Base-by-base conservation (phyloP, 2,113 vertebrate species). In the Ploceus nigricollis region DNA sequence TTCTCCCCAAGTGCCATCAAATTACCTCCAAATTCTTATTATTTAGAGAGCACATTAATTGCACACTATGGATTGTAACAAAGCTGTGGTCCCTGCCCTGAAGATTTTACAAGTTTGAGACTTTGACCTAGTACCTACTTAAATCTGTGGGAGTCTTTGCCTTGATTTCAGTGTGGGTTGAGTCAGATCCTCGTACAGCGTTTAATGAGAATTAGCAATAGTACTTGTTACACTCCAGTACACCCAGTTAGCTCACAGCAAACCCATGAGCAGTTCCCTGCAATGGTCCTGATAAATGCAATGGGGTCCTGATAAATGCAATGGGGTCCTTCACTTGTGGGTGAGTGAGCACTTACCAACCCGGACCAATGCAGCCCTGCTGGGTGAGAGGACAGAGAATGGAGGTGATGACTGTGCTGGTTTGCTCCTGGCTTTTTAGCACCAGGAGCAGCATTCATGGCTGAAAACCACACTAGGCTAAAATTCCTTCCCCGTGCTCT, bases 141-240 rank as follows among this genome's bases (percentile, higher is more conserved):
- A 94, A 94, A 90, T 75, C 75, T 86, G 75, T 94, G 66, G 33
- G 82, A 94, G 85, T 80, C 75, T 88, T 91, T 92, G 66, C 79
- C 82, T 85, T 92, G 93, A 71, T 75, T 93, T 90, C 79, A 75
- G 40, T 13, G 40, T 71, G 91, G 80, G 53, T 84, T 92, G 91
- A 82, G 66, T 57, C 69, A 84, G 65, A 61, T 89, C 73, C 69
- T 90, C 0, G 0, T 51, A 56, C 28, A 64, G 73, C 54, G 27
- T 88, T 88, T 90, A 37, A 50, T 63, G 51, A 88, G 61, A 77
- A 35, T 69, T 88, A 88, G 54, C 63, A 90, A 83, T 44, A 69
- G 58, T 73, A 81, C 68, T 94, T 58, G 30, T 87, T 92, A 48
- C 44, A 40, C 42, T 82, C 35, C 5, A 35, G 45, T 54, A 56